Evolutionary conservation across 2,888 invertebrate species (phyloP), one percentile per base, ranked within the genome.

Genomic region (Apantesis nais): DNA sequence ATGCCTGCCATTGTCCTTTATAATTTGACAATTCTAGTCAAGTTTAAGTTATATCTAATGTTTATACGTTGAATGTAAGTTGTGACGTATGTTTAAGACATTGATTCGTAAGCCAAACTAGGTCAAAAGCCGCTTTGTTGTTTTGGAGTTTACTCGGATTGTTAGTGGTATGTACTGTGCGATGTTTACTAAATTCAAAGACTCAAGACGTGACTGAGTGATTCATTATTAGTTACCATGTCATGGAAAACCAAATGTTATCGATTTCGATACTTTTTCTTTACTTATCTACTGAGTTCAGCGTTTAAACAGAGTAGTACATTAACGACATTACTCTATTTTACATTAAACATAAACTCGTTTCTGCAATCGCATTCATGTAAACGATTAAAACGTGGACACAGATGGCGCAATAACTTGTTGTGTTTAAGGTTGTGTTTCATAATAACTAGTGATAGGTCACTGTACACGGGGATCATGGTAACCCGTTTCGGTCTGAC

Each of bases 391-490:
- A 67, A 62, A 70, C 62, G 55, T 67, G 64, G 12, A 70, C 19
- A 65, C 44, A 52, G 52, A 58, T 71, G 29, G 68, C 52, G 74
- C 73, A 77, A 78, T 71, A 71, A 62, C 61, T 65, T 68, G 29
- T 74, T 74, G 41, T 68, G 67, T 74, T 76, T 79, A 78, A 81
- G 75, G 79, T 78, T 81, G 72, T 37, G 44, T 81, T 81, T 71
- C 73, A 67, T 71, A 77, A 81, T 71, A 62, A 48, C 37, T 66
- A 37, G 66, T 79, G 73, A 81, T 77, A 75, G 76, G 75, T 81
- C 77, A 81, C 65, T 68, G 60, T 55, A 66, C 70, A 65, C 72
- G 58, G 70, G 61, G 62, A 75, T 74, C 77, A 78, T 74, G 34
- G 66, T 66, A 76, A 81, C 79, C 78, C 72, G 81, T 79, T 78